Conservation (phyloP, 2,888 invertebrate genomes). For the Apamea epomidion region DNA sequence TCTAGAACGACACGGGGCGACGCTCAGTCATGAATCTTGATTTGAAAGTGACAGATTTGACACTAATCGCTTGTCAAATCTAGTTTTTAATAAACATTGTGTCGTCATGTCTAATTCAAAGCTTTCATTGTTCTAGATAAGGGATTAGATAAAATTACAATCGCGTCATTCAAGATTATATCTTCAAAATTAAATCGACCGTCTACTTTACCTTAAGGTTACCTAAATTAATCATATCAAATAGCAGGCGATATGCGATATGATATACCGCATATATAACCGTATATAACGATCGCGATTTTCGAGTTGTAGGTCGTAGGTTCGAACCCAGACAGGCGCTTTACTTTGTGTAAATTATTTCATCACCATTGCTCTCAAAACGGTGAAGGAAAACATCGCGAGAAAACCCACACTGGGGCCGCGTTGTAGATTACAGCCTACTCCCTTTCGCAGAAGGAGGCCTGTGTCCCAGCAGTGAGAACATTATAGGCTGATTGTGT, state of each 20-base stretch:
- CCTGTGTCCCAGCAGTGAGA: neutral
- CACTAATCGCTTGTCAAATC: constrained; percentile 12
- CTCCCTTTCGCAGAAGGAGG: neutral
- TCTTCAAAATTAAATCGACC: neutral
- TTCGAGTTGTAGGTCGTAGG: neutral
- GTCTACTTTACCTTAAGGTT: neutral
- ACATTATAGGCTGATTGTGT: no score
- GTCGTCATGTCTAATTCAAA: neutral
- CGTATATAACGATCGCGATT: neutral
- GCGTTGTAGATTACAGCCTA: no score
- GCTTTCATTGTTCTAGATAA: neutral
- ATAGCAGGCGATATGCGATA: no score
- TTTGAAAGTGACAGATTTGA: constrained; percentile 34
- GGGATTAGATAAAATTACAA: neutral
- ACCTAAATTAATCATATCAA: neutral
- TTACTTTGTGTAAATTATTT: neutral
- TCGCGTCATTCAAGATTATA: neutral
- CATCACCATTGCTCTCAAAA: no score
- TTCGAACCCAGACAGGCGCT: neutral
- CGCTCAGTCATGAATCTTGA: constrained; percentile 3
- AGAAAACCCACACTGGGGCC: neutral
- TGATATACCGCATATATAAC: no score
- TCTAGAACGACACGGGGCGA: neutral
- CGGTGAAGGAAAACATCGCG: no score
- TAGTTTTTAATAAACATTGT: neutral